Evolutionary conservation across 2,113 vertebrate genomes (phyloP), one percentile per base, ranked within the genome.

Genomic region (Balaeniceps rex): DNA sequence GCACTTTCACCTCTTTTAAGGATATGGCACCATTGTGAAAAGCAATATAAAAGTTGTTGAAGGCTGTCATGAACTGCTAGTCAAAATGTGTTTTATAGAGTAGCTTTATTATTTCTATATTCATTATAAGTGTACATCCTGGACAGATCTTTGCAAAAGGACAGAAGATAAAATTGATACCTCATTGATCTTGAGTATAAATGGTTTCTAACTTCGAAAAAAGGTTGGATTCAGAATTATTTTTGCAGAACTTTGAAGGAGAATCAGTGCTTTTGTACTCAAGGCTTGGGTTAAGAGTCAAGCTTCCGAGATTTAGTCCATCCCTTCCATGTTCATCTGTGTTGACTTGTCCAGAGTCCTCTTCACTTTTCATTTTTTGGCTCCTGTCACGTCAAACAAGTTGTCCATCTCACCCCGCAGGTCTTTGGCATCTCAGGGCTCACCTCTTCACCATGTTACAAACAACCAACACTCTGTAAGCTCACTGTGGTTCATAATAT

Each of bases 391-490:
- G 13, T 66, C 36, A 64, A 85, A 44, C 9, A 71, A 28, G 6
- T 12, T 49, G 15, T 19, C 12, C 23, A 14, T 49, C 10, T 26
- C n/a, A 54, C 2, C 3, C 11, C 1, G 0, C 21, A 58, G 29
- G 29, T 12, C 26, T 80, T 70, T 14, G 40, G 9, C 31, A n/a
- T 51, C 17, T 57, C 38, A 51, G 21, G 40, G 7, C 17, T 84
- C 3, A 4, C 17, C 28, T 81, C 36, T n/a, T 81, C 49, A 40
- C 14, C 5, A 2, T 16, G 8, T 64, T 65, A n/a, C 10, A 34
- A 57, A 7, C 18, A 47, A 34, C 10, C 17, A 57, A 24, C 34
- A 8, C 10, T 40, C 25, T 47, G 6, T 46, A n/a, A 63, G 19
- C 13, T 69, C 18, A 42, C 11, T 58, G 15, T 16, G 1, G 2